Evolutionary conservation across 2,113 vertebrate genomes (phyloP).

Genomic region (Spilogale gracilis): DNA sequence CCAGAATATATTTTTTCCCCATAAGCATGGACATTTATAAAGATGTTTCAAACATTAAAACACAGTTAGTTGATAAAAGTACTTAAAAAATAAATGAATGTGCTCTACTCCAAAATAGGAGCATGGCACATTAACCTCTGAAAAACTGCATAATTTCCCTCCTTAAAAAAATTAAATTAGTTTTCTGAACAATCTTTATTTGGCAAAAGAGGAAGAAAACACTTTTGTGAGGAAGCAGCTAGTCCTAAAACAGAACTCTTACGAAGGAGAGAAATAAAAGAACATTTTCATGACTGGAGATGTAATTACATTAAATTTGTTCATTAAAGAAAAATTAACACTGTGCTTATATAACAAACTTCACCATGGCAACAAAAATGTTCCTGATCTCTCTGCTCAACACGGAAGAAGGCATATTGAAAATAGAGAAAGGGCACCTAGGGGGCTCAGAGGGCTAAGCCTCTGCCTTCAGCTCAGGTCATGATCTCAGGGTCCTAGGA

Average conservation of each 20-base stretch:
- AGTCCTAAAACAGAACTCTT: background rate
- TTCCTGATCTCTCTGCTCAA: too few species aligned
- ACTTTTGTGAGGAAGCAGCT: background rate
- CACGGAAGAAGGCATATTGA: too few species aligned
- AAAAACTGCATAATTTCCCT: background rate
- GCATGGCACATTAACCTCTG: background rate
- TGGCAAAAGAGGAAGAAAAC: background rate
- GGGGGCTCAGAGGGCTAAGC: too few species aligned
- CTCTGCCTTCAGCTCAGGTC: too few species aligned
- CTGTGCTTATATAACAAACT: background rate
- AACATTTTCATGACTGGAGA: background rate
- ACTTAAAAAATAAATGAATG: background rate
- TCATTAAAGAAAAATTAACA: slow-evolving; percentile 38
- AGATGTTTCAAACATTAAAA: background rate
- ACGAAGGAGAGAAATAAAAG: background rate
- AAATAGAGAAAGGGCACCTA: background rate
- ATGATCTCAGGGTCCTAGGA: too few species aligned
- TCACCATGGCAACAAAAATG: background rate
- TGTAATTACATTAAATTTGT: background rate
- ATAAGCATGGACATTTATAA: background rate
- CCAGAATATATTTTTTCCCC: rapidly evolving
- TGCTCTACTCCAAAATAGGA: background rate
- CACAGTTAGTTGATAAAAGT: background rate
- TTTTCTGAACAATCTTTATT: background rate
- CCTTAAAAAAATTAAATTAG: background rate